Evolutionary conservation across 2,113 vertebrate species (phyloP).

Genomic region (Perca flavescens): DNA sequence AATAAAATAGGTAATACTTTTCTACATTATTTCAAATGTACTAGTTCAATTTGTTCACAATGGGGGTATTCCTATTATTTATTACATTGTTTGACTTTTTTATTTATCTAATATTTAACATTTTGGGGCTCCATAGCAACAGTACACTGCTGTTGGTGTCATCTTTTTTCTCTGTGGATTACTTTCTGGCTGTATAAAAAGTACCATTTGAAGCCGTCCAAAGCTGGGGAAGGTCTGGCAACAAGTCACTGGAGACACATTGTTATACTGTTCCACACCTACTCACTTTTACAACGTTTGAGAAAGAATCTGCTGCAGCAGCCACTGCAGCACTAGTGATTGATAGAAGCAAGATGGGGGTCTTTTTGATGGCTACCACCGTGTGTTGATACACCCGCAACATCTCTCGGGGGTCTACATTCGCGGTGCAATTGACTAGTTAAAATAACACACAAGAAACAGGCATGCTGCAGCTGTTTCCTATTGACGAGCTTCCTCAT

Average conservation of each 20-base stretch:
- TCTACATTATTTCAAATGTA: neutral
- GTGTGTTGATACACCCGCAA: conserved; percentile 26
- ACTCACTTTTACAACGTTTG: conserved; percentile 8
- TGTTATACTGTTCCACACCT: neutral
- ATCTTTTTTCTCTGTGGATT: neutral
- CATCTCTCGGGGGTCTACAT: conserved; percentile 45
- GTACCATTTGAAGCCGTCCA: neutral
- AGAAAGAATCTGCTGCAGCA: conserved; percentile 24
- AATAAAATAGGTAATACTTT: too few relatives aligned
- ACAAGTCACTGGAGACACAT: conserved; percentile 30
- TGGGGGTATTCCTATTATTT: neutral
- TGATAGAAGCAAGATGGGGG: conserved; percentile 30
- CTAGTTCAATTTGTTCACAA: neutral
- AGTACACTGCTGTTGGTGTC: conserved; percentile 18
- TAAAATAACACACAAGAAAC: conserved; percentile 55
- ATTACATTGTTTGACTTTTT: neutral
- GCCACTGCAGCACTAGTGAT: conserved; percentile 7
- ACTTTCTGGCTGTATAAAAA: conserved; percentile 1
- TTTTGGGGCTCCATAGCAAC: neutral
- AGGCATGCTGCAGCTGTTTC: conserved; percentile 43
- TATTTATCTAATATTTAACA: neutral
- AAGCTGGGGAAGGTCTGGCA: neutral
- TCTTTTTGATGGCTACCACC: conserved; percentile 40
- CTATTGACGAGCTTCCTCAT: conserved; percentile 50
- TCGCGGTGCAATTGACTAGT: conserved; percentile 38